Evolutionary conservation across 2,113 vertebrate species (phyloP).

Genomic region (Catharus bicknelli): DNA sequence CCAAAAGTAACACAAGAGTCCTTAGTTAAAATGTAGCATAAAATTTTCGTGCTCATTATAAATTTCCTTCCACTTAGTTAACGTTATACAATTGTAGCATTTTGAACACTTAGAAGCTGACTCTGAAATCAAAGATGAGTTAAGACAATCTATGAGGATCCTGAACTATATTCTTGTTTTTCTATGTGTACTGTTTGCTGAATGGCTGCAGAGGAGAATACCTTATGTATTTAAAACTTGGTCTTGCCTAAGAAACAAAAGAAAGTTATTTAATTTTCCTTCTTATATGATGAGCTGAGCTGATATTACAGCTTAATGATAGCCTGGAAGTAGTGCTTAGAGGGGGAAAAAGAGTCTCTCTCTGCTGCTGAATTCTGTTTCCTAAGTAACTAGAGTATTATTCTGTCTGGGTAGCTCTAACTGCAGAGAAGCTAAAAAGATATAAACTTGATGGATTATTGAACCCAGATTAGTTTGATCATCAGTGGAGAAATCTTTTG

Average conservation of each 20-base stretch:
- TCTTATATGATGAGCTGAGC: not conserved
- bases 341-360: not conserved
- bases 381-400: not conserved
- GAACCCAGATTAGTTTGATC: not conserved
- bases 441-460: not conserved
- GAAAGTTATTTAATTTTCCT: not conserved
- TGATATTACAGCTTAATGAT: not conserved
- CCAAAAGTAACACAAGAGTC: not conserved
- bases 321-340: not conserved
- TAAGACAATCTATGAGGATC: not conserved
- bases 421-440: not conserved
- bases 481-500: not conserved
- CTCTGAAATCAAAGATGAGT: not conserved
- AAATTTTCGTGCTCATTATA: not conserved
- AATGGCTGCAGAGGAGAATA: not conserved
- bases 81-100: not conserved
- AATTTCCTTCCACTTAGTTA: not conserved
- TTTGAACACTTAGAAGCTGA: not conserved
- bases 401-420: not conserved
- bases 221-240: not conserved
- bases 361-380: not conserved
- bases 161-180: not conserved
- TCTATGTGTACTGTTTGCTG: not conserved
- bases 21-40: not conserved
- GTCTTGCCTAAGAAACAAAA: not conserved